These are phyloP conservation scores for Ia io DNA, from an alignment of 2,113 vertebrate species.

Conservation along the genomic window DNA sequence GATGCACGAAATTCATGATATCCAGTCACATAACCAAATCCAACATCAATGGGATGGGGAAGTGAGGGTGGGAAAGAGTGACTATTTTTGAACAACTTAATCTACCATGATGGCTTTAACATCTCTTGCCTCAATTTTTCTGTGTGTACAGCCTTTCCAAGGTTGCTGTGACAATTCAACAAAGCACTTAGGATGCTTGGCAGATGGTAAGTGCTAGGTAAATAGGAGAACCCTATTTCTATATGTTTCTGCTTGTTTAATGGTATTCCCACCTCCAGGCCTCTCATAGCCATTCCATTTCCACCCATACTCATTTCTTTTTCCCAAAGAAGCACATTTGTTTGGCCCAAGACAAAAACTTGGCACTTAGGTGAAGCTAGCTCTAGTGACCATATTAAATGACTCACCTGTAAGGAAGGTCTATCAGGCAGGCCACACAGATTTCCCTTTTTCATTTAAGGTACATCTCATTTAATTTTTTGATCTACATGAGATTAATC, in stretches of 20 bases:
- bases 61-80: neutral
- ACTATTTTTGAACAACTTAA: neutral
- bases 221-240: neutral
- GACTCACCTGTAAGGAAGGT: neutral
- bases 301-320: neutral
- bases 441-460: neutral
- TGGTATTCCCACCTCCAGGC: neutral
- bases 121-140: neutral
- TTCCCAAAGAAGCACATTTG: neutral
- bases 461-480: neutral
- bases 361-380: neutral
- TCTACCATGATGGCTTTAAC: neutral
- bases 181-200: neutral
- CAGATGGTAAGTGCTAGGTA: neutral
- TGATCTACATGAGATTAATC: neutral
- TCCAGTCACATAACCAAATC: neutral
- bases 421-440: neutral
- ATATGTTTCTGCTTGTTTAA: neutral
- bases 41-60: neutral
- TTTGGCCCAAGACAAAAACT: neutral
- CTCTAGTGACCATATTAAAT: neutral
- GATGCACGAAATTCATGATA: too few relatives aligned
- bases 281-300: neutral
- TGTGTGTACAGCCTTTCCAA: neutral
- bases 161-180: neutral